These are phyloP conservation scores for Exocentrus adspersus DNA, from an alignment of 2,888 invertebrate genomes.

Conservation along the genomic window DNA sequence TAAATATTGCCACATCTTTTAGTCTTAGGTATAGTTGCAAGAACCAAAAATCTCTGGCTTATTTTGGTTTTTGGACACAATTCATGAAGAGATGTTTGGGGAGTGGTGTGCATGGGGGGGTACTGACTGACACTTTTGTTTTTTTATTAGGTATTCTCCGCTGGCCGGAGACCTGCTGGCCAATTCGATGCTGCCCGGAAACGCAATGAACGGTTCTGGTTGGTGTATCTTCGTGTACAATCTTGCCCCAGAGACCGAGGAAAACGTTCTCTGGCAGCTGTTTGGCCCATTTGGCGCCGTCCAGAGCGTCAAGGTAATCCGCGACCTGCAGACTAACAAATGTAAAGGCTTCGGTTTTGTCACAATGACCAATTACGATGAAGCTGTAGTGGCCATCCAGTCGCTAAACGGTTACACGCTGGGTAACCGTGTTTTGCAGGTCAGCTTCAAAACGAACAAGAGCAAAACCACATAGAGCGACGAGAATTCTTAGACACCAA, in stretches of 20 bases:
- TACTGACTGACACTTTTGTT: background rate
- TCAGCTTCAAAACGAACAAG: conserved; percentile 96
- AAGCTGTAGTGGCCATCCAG: conserved; percentile 95
- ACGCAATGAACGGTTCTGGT: conserved; percentile 87
- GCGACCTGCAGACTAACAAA: conserved; percentile 77
- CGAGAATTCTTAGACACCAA: conserved; percentile 51
- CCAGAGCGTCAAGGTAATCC: conserved; percentile 89
- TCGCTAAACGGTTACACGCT: conserved; percentile 96
- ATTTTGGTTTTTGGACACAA: no score
- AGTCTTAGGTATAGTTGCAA: no score
- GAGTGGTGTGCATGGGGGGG: background rate
- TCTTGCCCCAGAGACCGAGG: conserved; percentile 90
- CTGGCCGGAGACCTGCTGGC: conserved; percentile 75
- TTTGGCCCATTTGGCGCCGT: conserved; percentile 98
- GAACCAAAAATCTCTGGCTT: no score
- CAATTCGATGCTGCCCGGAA: conserved; percentile 85
- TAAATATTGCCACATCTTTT: no score
- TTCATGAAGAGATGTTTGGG: no score
- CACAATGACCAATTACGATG: conserved; percentile 98
- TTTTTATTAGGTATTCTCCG: conserved; percentile 76
- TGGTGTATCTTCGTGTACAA: conserved; percentile 96
- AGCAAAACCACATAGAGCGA: conserved; percentile 74
- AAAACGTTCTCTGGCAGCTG: conserved; percentile 91
- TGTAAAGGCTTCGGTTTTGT: conserved; percentile 99
- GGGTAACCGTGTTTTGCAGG: conserved; percentile 94